Base-by-base conservation (phyloP, 2,113 vertebrate species). In the Elephantulus edwardii region DNA sequence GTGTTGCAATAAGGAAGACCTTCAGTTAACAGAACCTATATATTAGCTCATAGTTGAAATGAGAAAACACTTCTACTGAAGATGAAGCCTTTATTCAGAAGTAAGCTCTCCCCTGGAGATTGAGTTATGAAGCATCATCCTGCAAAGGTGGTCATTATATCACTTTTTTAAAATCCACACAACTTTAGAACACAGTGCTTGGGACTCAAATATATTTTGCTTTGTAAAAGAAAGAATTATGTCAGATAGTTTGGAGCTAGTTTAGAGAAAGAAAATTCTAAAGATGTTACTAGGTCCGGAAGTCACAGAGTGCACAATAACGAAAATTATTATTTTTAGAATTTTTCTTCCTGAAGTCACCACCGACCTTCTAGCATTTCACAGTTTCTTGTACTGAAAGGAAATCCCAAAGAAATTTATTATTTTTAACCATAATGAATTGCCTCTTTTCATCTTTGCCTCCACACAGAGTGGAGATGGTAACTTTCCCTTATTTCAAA, bases 401-500 rank as follows among this genome's bases (percentile, higher is more conserved):
- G 80, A 90, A 83, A 91, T 68, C 26, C 38, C 77, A 86, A 22
- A 30, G 48, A 90, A 54, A 10, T 56, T 78, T 30, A 74, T 82
- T 88, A 86, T 74, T 92, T 94, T 91, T 52, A 76, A 28, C 28
- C 72, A 56, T 28, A 88, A 35, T 40, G 38, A 83, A 64, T 48
- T 83, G 52, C 44, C 1, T 83, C 44, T 87, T 86, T 89, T 62
- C 13, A 60, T 75, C 11, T 82, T 76, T 88, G 86, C 62, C 80
- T 75, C 13, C 5, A 50, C 68, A 24, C 14, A 68, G 13, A 42
- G 62, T 14, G 62, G 66, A 92, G 48, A 77, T 38, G 2, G 28
- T 83, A 58, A 50, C 20, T 94, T 80, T 14, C 17, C 30, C 26
- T 83, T 86, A 48, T 80, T 88, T 94, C 56, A 80, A 91, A 94